phyloP scores from a whole-genome alignment of 1,140 invertebrate species.

The Pristionchus pacificus region DNA sequence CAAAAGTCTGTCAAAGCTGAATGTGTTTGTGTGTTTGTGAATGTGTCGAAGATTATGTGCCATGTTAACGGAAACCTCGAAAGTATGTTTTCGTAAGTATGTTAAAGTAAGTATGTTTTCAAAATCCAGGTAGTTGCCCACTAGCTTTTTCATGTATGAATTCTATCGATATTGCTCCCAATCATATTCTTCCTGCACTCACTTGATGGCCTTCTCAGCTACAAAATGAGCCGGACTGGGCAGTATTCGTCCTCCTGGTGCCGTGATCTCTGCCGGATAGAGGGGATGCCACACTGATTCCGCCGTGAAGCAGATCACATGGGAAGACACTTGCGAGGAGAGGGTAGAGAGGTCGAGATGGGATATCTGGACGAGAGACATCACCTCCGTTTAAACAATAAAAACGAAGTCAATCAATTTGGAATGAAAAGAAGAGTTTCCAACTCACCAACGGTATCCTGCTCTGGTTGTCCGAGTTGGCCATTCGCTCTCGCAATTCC shows the following conservation, averaged over 20 bases:
- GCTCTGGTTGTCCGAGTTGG: too few relatives aligned
- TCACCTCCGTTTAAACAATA: not conserved
- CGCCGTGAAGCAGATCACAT: conserved; percentile 55
- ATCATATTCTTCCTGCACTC: conserved; percentile 1
- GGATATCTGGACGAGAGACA: conserved; percentile 25
- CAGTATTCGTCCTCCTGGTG: conserved; percentile 23
- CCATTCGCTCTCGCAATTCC: conserved; percentile 53
- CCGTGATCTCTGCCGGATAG: conserved; percentile 48
- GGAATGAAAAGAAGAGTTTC: not conserved
- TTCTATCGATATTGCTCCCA: conserved; percentile 5
- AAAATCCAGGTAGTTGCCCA: conserved; percentile 16
- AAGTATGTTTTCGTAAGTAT: too few relatives aligned
- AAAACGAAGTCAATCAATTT: not conserved
- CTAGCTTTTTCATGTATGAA: conserved; percentile 1
- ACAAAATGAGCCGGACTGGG: conserved; percentile 49
- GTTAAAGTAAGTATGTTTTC: conserved; percentile 30
- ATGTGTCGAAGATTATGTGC: too few relatives aligned
- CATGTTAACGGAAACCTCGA: too few relatives aligned
- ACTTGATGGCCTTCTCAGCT: conserved; percentile 48
- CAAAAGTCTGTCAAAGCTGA: too few relatives aligned
- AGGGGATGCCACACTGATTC: conserved; percentile 54
- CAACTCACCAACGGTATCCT: conserved; percentile 46
- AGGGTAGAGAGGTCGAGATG: conserved; percentile 29
- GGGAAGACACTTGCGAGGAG: conserved; percentile 37
- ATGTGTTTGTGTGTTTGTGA: too few relatives aligned